These are phyloP conservation scores for Myotis myotis DNA, from an alignment of 2,797 vertebrate genomes.

Conservation along the genomic window DNA sequence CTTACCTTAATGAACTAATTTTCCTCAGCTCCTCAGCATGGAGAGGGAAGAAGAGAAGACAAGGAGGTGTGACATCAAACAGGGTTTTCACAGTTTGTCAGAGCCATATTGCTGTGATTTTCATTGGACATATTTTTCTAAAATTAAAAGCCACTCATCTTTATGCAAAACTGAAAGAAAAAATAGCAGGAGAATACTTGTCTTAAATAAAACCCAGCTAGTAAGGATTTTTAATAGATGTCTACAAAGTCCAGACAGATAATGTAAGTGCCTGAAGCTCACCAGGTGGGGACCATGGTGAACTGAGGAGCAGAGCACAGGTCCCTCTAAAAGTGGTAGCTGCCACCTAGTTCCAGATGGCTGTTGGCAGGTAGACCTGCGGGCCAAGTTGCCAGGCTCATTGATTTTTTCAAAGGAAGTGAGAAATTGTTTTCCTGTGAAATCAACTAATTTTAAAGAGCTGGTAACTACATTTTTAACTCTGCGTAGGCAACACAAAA, in stretches of 20 bases:
- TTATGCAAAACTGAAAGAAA: not conserved
- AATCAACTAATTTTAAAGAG: slow-evolving; percentile 24
- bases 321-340: not conserved
- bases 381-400: not conserved
- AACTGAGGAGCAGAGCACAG: not conserved
- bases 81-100: not conserved
- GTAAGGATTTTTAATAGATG: not conserved
- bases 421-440: not conserved
- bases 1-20: not conserved
- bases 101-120: not conserved
- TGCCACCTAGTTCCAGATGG: not conserved
- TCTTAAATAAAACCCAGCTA: not conserved
- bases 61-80: not conserved
- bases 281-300: not conserved
- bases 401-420: not conserved
- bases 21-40: not conserved
- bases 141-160: not conserved
- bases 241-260: not conserved
- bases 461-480: slow-evolving; percentile 2
- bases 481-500: not conserved
- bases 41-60: not conserved
- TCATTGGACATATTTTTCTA: not conserved
- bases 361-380: not conserved
- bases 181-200: not conserved
- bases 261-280: not conserved